Percentiles rank a stretch among this genome's conserved stretches.
phyloP scores from a whole-genome alignment of 2,113 vertebrate species.

The Colinus virginianus region DNA sequence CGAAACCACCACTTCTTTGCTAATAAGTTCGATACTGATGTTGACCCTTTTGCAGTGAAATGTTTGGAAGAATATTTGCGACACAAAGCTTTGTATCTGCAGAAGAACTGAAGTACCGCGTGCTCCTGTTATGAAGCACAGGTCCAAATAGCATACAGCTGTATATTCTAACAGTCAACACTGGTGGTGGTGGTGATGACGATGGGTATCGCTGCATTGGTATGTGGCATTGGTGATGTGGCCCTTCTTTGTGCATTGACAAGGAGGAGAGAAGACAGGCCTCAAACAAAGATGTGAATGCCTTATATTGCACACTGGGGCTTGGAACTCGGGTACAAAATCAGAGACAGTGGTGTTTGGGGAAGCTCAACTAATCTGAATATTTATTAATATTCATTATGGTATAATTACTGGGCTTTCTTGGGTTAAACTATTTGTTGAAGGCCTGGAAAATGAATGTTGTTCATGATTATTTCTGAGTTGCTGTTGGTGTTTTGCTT shows the following conservation, averaged over 20 bases:
- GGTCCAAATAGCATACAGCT: no score
- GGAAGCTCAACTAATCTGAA: background rate
- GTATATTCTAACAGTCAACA: rapidly evolving
- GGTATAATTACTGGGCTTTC: background rate
- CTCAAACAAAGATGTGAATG: background rate
- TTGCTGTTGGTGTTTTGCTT: background rate
- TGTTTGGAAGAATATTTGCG: slow-evolving; percentile 90
- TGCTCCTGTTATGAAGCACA: background rate
- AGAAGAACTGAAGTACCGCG: slow-evolving; percentile 48
- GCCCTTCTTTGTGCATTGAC: background rate
- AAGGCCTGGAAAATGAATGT: background rate
- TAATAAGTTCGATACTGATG: slow-evolving; percentile 89
- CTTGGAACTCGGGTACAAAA: background rate
- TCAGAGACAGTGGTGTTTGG: background rate
- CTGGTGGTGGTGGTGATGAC: background rate
- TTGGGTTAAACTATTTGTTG: background rate
- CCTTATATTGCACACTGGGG: background rate
- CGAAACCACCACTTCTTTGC: slow-evolving; percentile 89
- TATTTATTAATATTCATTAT: slow-evolving; percentile 28
- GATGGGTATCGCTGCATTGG: background rate
- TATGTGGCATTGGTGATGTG: background rate
- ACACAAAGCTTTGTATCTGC: slow-evolving; percentile 77
- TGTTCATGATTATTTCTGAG: background rate
- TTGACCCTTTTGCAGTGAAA: slow-evolving; percentile 83
- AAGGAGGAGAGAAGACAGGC: background rate